A percentile compares a stretch with the other conserved stretches of the same genome.
Conservation (phyloP, 2,797 vertebrate genomes). For the Hylomyscus alleni region DNA sequence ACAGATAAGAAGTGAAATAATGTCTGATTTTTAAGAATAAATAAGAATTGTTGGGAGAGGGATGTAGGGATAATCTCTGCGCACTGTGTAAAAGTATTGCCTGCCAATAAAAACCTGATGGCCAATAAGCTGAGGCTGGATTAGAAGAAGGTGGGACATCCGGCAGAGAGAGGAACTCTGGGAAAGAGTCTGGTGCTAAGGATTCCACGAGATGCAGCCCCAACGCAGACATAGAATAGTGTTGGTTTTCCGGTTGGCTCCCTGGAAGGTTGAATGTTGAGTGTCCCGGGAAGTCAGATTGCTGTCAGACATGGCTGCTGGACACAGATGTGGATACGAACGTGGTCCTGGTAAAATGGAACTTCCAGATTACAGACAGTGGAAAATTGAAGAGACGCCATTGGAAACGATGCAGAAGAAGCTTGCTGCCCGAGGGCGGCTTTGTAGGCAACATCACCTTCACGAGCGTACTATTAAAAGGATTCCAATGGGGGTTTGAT, state of each 20-base stretch:
- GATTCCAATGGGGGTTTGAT: conserved; percentile 95
- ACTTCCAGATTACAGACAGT: conserved; percentile 94
- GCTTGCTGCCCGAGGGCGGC: conserved; percentile 90
- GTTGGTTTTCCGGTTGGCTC: too few relatives aligned
- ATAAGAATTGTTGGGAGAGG: neutral
- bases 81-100: neutral
- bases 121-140: neutral
- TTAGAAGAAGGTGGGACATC: neutral
- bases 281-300: too few relatives aligned
- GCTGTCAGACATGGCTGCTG: conserved; percentile 90
- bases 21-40: conserved; percentile 50
- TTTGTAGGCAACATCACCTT: conserved; percentile 91
- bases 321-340: conserved; percentile 84
- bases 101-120: neutral
- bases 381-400: conserved; percentile 95
- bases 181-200: neutral
- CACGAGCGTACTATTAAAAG: conserved; percentile 90
- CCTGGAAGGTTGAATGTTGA: too few relatives aligned
- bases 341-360: conserved; percentile 88
- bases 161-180: neutral
- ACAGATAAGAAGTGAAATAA: conserved; percentile 3
- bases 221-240: neutral
- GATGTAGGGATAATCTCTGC: neutral
- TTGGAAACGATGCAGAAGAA: conserved; percentile 92
- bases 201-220: neutral